Conservation (phyloP, 2,888 invertebrate genomes). For the Eurytoma adleriae region DNA sequence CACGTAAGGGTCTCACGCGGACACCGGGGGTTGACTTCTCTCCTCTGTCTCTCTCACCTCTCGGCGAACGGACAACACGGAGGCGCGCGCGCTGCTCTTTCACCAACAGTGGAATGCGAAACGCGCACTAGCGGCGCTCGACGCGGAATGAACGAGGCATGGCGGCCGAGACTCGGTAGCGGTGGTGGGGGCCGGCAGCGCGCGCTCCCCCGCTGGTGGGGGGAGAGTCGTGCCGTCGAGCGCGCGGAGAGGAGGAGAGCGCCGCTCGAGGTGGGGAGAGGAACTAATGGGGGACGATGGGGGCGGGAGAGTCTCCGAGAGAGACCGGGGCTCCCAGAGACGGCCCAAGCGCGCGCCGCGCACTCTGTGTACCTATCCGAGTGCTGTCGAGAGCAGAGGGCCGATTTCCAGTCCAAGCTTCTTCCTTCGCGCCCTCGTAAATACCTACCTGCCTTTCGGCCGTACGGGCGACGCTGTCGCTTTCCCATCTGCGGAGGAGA, state of each 20-base stretch:
- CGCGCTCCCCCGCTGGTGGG: conserved; percentile 49
- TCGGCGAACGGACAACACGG: neutral
- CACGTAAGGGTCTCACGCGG: neutral
- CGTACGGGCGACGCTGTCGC: conserved; percentile 29
- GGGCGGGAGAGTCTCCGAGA: conserved; percentile 47
- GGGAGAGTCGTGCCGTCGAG: conserved; percentile 19
- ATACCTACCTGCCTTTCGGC: conserved; percentile 1
- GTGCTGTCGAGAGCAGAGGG: conserved; percentile 44
- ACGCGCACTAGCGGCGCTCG: conserved; percentile 55
- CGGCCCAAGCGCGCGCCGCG: too few species aligned
- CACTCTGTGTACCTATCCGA: neutral
- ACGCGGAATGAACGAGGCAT: conserved; percentile 57
- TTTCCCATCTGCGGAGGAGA: conserved; percentile 38
- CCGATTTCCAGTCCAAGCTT: conserved; percentile 35
- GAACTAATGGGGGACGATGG: conserved; percentile 48
- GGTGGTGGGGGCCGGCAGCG: conserved; percentile 51
- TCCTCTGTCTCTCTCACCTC: neutral
- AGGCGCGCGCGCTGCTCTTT: neutral
- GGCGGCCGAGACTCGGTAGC: conserved; percentile 46
- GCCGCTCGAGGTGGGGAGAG: conserved; percentile 50
- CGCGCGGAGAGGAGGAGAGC: conserved; percentile 47
- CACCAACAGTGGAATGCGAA: neutral
- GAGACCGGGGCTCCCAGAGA: conserved; percentile 45
- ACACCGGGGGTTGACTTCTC: too few species aligned
- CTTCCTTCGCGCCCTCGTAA: conserved; percentile 8